phyloP scores from a whole-genome alignment of 1,140 invertebrate genomes.

The Hylaeus volcanicus region DNA sequence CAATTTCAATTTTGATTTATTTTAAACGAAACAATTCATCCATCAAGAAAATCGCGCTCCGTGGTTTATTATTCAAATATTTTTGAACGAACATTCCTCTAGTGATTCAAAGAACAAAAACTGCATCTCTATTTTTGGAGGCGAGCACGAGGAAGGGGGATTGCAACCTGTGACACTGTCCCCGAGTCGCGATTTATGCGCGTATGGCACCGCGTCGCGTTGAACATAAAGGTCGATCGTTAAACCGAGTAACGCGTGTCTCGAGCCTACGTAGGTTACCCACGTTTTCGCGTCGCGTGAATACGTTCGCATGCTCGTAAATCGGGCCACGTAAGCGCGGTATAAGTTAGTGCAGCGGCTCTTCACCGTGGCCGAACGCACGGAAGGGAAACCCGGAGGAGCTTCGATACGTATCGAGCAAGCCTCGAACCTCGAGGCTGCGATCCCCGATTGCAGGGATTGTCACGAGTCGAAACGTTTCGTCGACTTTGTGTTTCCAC shows the following conservation, averaged over 20 bases:
- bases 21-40: no score
- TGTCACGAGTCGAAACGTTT: no score
- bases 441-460: background rate
- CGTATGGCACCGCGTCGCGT: slow-evolving; percentile 16
- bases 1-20: no score
- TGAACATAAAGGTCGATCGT: slow-evolving; percentile 40
- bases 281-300: slow-evolving; percentile 39
- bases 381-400: background rate
- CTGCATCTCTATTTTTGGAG: no score
- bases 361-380: background rate
- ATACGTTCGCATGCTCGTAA: slow-evolving; percentile 43
- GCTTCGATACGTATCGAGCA: background rate
- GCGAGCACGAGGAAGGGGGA: background rate
- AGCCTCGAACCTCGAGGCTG: background rate
- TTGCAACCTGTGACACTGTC: slow-evolving; percentile 5
- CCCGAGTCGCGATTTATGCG: slow-evolving; percentile 16
- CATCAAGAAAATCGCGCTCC: no score
- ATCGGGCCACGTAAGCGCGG: slow-evolving; percentile 36
- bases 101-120: no score
- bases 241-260: slow-evolving; percentile 35
- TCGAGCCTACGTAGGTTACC: background rate
- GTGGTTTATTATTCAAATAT: no score
- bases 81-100: no score
- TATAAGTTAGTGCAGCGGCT: slow-evolving; percentile 19
- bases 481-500: no score